These are phyloP conservation scores for Oophaga pumilio DNA, from an alignment of 2,113 vertebrate species.

Conservation along the genomic window DNA sequence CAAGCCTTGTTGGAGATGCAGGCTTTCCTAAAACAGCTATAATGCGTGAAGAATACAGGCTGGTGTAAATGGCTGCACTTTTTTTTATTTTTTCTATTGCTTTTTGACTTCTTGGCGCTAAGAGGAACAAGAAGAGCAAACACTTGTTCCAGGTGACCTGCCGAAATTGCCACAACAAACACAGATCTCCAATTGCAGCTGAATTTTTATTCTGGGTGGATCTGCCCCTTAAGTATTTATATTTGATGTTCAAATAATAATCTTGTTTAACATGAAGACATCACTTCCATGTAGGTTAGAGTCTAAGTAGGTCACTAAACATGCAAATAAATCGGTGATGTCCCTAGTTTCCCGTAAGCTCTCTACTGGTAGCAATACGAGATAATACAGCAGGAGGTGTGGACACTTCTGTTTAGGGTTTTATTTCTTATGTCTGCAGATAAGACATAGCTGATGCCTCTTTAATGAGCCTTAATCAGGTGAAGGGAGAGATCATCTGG, in stretches of 20 bases:
- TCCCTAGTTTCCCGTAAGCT: background rate
- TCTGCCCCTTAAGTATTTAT: background rate
- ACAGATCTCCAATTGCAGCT: background rate
- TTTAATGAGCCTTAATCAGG: too few relatives aligned
- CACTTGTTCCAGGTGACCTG: background rate
- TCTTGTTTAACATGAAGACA: background rate
- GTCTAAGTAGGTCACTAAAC: background rate
- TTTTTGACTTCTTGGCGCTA: background rate
- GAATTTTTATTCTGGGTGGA: background rate
- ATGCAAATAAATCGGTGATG: background rate
- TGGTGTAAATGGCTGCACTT: too few relatives aligned
- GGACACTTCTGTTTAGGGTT: too few relatives aligned
- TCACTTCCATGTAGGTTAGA: background rate
- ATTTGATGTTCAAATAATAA: background rate
- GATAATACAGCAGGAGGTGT: too few relatives aligned
- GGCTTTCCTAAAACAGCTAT: too few relatives aligned
- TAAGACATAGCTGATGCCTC: too few relatives aligned
- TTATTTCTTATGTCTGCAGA: too few relatives aligned
- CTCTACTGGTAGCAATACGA: too few relatives aligned
- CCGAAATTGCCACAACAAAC: background rate
- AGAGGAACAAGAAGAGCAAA: background rate
- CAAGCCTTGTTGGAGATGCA: too few relatives aligned
- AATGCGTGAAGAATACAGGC: too few relatives aligned
- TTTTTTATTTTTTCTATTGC: background rate
- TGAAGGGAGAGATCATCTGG: too few relatives aligned